Evolutionary conservation across 2,797 vertebrate species (phyloP).

Genomic region (Anas bernieri): DNA sequence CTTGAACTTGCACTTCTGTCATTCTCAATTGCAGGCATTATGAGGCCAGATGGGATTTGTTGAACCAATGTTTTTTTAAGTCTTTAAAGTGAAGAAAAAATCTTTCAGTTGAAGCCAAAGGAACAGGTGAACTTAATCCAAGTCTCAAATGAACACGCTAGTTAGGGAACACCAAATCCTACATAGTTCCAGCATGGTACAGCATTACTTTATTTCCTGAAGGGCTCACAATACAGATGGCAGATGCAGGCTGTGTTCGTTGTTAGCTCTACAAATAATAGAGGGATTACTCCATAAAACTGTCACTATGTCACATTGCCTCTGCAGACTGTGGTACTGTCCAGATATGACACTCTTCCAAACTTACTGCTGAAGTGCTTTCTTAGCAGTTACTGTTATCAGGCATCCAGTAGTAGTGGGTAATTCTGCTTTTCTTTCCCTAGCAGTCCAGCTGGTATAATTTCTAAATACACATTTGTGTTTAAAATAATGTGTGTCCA

Average conservation of each 20-base stretch:
- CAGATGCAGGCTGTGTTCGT: neutral
- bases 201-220: slow-evolving; percentile 42
- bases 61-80: slow-evolving; percentile 31
- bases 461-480: neutral
- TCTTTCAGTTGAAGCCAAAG: neutral
- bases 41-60: slow-evolving; percentile 52
- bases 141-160: neutral
- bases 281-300: slow-evolving; percentile 19
- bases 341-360: neutral
- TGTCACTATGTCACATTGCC: neutral
- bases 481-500: neutral
- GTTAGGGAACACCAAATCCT: slow-evolving; percentile 3
- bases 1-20: neutral
- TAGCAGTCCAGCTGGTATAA: neutral
- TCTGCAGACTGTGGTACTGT: neutral
- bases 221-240: neutral
- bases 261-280: slow-evolving; percentile 25
- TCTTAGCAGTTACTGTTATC: neutral
- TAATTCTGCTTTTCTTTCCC: neutral
- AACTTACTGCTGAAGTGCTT: neutral
- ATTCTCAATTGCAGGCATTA: slow-evolving; percentile 14
- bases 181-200: neutral
- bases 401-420: neutral
- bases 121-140: slow-evolving; percentile 43
- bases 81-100: neutral